phyloP scores from a whole-genome alignment of 1,140 invertebrate genomes.

The Drosophila dunni region DNA sequence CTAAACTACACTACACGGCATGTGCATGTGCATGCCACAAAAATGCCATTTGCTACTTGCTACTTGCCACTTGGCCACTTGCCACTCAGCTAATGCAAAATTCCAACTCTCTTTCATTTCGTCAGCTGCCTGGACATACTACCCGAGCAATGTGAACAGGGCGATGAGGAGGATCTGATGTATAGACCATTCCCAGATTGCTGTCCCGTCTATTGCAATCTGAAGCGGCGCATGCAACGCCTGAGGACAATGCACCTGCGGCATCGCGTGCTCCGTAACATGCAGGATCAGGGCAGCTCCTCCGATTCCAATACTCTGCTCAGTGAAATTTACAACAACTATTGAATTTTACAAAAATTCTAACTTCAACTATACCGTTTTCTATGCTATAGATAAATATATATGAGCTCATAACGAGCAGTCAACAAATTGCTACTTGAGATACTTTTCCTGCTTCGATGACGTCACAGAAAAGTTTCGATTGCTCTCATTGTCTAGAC shows the following conservation, averaged over 20 bases:
- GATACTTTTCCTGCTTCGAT: slow-evolving; percentile 8
- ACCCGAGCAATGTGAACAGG: slow-evolving; percentile 80
- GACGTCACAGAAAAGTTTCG: background rate
- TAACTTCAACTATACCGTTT: slow-evolving; percentile 15
- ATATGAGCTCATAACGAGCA: background rate
- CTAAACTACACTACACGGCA: background rate
- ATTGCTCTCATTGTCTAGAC: slow-evolving; percentile 32
- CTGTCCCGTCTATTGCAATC: slow-evolving; percentile 81
- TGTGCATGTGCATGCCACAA: background rate
- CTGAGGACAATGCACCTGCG: slow-evolving; percentile 78
- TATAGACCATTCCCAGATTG: slow-evolving; percentile 83
- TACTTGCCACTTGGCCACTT: background rate
- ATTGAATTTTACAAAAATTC: slow-evolving; percentile 36
- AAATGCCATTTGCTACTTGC: background rate
- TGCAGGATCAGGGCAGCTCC: slow-evolving; percentile 55
- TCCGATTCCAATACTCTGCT: slow-evolving; percentile 56
- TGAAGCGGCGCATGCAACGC: slow-evolving; percentile 81
- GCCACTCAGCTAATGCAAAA: slow-evolving; percentile 47
- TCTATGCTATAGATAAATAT: background rate
- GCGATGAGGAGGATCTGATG: slow-evolving; percentile 82
- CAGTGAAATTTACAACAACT: slow-evolving; percentile 75
- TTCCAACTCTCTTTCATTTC: slow-evolving; percentile 5
- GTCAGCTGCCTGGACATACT: slow-evolving; percentile 81
- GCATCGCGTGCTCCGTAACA: slow-evolving; percentile 74
- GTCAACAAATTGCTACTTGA: slow-evolving; percentile 13